A percentile compares a stretch with the other conserved stretches of the same genome.
Evolutionary conservation across 92 coral and sea anemone species (phyloP).

Genomic region (Heteractis magnifica): DNA sequence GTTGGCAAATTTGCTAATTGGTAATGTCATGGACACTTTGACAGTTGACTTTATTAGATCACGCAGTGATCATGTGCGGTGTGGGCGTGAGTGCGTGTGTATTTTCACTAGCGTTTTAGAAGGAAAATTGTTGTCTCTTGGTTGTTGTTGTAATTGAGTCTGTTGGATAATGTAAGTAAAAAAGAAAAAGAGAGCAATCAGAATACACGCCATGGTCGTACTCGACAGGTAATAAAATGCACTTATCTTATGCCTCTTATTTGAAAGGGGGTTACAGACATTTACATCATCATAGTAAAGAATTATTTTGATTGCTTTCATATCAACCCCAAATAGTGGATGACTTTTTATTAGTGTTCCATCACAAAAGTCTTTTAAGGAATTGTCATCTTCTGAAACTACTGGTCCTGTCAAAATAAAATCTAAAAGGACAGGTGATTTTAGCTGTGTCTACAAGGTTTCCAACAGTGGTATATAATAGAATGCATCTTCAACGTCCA

Average conservation of each 20-base stretch:
- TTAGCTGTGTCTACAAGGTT: background rate
- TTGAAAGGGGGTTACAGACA: constrained; percentile 11
- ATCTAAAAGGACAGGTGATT: constrained; percentile 1
- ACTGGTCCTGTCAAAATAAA: constrained; percentile 1
- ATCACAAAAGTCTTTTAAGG: constrained; percentile 8
- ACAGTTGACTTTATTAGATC: too few relatives aligned
- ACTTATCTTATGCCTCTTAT: background rate
- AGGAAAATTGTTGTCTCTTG: too few relatives aligned
- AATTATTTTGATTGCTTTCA: background rate
- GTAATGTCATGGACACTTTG: too few relatives aligned
- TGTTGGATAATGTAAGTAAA: too few relatives aligned
- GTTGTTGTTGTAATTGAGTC: too few relatives aligned
- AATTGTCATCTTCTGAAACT: background rate
- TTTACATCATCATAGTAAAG: background rate
- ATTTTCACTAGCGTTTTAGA: too few relatives aligned
- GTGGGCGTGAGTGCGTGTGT: too few relatives aligned
- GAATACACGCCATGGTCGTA: too few relatives aligned
- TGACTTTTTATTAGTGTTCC: constrained; percentile 1
- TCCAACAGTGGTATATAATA: background rate
- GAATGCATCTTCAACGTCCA: background rate
- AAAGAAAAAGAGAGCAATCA: too few relatives aligned
- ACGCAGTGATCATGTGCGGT: too few relatives aligned
- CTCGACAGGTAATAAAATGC: constrained; percentile 11
- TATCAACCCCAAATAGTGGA: constrained; percentile 10
- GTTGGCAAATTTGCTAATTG: constrained; percentile 1